phyloP scores from a whole-genome alignment of 1,140 invertebrate genomes.

The Sitobion miscanthi region DNA sequence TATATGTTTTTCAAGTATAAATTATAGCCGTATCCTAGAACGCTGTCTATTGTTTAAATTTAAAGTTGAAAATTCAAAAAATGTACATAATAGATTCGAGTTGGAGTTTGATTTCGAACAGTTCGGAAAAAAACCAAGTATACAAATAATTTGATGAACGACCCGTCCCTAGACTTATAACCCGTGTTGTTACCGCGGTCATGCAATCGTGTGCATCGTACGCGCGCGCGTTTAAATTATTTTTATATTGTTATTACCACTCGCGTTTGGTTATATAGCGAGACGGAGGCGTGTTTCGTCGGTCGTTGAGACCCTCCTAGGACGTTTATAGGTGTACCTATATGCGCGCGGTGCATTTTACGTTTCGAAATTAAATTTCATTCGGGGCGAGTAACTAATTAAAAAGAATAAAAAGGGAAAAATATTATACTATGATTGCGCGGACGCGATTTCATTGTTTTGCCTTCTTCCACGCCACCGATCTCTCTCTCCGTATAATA shows the following conservation, averaged over 20 bases:
- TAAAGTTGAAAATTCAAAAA: no score
- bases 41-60: no score
- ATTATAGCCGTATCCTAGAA: no score
- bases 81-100: no score
- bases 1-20: no score
- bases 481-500: not conserved
- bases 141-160: not conserved
- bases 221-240: not conserved
- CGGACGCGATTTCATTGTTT: conserved; percentile 41
- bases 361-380: conserved; percentile 34
- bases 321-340: not conserved
- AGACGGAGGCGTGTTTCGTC: conserved; percentile 13
- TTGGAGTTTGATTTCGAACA: no score
- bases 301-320: not conserved
- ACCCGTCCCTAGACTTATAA: not conserved
- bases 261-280: not conserved
- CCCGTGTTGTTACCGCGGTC: not conserved
- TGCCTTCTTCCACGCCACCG: not conserved
- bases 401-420: conserved; percentile 17
- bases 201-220: not conserved
- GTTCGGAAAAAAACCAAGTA: no score
- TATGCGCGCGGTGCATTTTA: not conserved
- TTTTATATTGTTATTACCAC: not conserved
- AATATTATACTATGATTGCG: not conserved
- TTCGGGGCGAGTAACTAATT: conserved; percentile 22